Evolutionary conservation across 2,888 invertebrate genomes (phyloP), one percentile per base, ranked within the genome.

Genomic region (Thumatha senex): DNA sequence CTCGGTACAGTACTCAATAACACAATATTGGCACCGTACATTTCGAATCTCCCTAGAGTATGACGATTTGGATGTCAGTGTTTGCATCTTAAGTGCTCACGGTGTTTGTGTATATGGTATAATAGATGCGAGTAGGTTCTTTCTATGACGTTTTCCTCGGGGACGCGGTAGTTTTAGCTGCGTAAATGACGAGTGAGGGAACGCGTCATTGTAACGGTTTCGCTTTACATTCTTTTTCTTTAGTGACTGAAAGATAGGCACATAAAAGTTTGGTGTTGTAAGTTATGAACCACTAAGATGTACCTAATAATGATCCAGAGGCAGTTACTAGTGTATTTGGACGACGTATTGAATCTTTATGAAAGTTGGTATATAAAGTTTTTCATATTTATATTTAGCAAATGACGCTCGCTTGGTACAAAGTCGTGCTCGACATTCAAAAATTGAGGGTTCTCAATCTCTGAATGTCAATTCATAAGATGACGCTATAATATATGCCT

Each of bases 31-130:
- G 67, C 67, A 62, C 72, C 60, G 74, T 72, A 78, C 71, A 69
- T 72, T 67, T 53, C 58, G 56, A 53, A 62, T 55, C 58, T 78
- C 86, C 80, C 82, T 41, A 12, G 75, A 72, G 84, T 61, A 67
- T 77, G 70, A 64, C 74, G 73, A 75, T 79, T 79, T 74, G 75
- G 69, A 75, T 76, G 76, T 73, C 76, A 76, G 76, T 77, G 86
- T 85, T 86, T 86, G 86, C 86, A 86, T 88, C 81, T 80, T 80
- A 86, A 86, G 74, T 81, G 76, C 72, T 76, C 69, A 42, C 31
- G 31, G 8, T 48, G 56, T 41, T 53, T 38, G 18, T 44, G 33
- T 40, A 38, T 40, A 48, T 14, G 15, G 30, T 51, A 53, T 52
- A 47, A 54, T 40, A 51, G 40, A 54, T 46, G 49, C 45, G 40